Evolutionary conservation across 2,797 vertebrate genomes (phyloP).

Genomic region (Urosaurus nigricauda): DNA sequence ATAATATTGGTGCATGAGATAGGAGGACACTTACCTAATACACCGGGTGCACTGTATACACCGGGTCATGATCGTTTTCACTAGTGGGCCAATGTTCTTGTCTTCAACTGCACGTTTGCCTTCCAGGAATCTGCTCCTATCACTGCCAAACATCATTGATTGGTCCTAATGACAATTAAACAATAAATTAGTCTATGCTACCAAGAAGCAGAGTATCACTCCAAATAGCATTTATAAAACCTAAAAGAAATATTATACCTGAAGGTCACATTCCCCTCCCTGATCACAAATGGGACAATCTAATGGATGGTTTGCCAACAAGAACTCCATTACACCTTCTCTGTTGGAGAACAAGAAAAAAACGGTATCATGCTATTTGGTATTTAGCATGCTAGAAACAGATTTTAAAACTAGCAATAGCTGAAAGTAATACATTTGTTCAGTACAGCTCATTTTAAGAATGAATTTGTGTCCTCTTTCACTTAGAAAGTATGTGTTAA

Average conservation of each 20-base stretch:
- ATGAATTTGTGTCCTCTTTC: background rate
- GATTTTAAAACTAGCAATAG: background rate
- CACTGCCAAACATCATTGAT: conserved; percentile 95
- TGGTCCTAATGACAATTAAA: conserved; percentile 80
- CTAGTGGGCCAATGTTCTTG: conserved; percentile 96
- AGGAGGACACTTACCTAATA: conserved; percentile 85
- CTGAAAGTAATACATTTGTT: background rate
- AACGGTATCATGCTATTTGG: conserved; percentile 17
- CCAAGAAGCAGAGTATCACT: conserved; percentile 30
- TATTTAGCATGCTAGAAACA: background rate
- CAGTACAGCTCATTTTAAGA: background rate
- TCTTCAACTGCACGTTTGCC: conserved; percentile 96
- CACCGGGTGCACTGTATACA: conserved; percentile 98
- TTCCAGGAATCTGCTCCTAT: conserved; percentile 95
- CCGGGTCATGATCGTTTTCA: conserved; percentile 99
- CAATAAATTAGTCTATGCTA: conserved; percentile 47
- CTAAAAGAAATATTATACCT: conserved; percentile 81
- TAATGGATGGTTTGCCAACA: conserved; percentile 95
- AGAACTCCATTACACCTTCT: conserved; percentile 99
- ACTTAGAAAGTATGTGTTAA: background rate
- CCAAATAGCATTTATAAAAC: conserved; percentile 30
- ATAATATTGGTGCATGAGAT: conserved; percentile 1
- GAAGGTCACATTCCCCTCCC: conserved; percentile 97
- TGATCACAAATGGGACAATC: conserved; percentile 99
- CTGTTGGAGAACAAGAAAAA: conserved; percentile 73